Conservation (phyloP, 2,113 vertebrate genomes). For the Cricetomys ansorgei region DNA sequence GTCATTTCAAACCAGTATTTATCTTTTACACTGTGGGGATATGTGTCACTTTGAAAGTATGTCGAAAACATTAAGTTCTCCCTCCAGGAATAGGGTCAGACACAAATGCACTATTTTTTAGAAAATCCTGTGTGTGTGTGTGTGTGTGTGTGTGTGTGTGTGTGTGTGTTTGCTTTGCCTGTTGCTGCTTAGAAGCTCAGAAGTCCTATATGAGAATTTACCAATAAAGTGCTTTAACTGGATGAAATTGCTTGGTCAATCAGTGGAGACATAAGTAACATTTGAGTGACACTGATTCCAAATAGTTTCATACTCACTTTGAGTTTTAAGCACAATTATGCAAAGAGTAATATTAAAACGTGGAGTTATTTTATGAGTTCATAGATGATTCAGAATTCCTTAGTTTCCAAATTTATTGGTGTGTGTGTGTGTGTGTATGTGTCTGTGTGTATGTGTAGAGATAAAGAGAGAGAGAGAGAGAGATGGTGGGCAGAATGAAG, state of each 20-base stretch:
- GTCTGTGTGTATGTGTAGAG: too few species aligned
- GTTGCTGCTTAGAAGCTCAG: background rate
- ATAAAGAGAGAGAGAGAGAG: too few species aligned
- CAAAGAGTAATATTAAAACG: background rate
- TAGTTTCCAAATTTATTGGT: background rate
- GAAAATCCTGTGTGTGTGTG: background rate
- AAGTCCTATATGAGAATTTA: background rate
- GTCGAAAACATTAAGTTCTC: background rate
- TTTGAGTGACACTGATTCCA: background rate
- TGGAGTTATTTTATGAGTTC: background rate
- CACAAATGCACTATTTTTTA: background rate
- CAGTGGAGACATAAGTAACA: background rate
- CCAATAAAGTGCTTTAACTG: background rate
- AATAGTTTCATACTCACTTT: background rate
- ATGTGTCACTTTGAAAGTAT: background rate
- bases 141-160: background rate
- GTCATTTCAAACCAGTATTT: background rate
- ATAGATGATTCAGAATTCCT: background rate
- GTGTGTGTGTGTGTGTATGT: background rate
- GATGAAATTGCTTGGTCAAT: background rate
- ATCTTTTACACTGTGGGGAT: background rate
- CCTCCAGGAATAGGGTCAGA: background rate
- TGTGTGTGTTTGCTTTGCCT: background rate
- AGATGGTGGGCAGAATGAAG: too few species aligned
- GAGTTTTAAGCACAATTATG: background rate